phyloP scores from a whole-genome alignment of 2,797 vertebrate species.

The Ibycter americanus region DNA sequence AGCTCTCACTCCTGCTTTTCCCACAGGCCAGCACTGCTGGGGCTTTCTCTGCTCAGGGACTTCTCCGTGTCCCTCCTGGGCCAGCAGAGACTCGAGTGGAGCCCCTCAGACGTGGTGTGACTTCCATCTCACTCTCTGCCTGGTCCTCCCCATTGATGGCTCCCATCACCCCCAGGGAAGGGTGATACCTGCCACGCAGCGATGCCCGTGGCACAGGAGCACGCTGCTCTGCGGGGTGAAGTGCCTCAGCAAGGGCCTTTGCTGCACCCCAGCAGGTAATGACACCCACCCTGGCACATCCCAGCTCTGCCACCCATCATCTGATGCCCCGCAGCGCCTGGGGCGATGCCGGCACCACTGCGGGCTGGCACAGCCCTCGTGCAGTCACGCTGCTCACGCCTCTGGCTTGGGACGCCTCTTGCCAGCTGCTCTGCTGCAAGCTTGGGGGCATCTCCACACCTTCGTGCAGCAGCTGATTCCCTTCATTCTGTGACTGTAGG shows the following conservation, averaged over 20 bases:
- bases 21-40: accelerated
- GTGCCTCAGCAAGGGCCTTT: not conserved
- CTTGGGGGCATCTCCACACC: not conserved
- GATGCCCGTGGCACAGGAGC: accelerated
- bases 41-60: not conserved
- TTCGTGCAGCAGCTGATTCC: not conserved
- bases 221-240: accelerated
- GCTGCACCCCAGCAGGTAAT: accelerated
- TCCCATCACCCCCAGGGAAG: accelerated
- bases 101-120: accelerated
- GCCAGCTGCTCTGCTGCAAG: not conserved
- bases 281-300: not conserved
- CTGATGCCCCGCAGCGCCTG: not conserved
- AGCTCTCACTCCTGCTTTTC: not conserved
- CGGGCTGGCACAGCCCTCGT: not conserved
- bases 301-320: not conserved
- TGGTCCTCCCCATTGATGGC: accelerated
- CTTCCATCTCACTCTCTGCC: not conserved
- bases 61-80: not conserved
- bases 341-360: not conserved
- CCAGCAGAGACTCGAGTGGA: accelerated
- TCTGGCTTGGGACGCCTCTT: not conserved
- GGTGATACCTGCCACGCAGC: accelerated
- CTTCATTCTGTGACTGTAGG: not conserved
- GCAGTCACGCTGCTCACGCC: accelerated